phyloP scores from a whole-genome alignment of 2,113 vertebrate species.

The Turnix velox region DNA sequence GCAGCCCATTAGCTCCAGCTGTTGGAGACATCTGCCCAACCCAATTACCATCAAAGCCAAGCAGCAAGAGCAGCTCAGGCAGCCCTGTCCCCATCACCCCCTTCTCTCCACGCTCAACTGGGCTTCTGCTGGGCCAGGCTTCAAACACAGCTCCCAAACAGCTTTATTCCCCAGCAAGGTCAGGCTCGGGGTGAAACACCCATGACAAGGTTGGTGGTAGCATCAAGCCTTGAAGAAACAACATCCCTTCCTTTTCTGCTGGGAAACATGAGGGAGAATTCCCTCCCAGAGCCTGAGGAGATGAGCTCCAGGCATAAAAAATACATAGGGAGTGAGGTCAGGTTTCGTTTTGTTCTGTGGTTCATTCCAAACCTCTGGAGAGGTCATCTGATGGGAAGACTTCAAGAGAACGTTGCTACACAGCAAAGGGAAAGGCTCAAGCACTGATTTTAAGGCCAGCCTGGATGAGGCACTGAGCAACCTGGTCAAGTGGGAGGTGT shows the following conservation, averaged over 20 bases:
- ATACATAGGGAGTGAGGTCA: background rate
- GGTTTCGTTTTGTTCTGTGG: background rate
- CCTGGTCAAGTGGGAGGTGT: too few relatives aligned
- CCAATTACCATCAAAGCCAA: slow-evolving; percentile 76
- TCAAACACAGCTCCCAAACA: background rate
- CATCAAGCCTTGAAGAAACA: background rate
- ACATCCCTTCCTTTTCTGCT: background rate
- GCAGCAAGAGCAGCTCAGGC: background rate
- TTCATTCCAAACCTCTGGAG: background rate
- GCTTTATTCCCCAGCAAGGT: slow-evolving; percentile 32
- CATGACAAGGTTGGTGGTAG: background rate
- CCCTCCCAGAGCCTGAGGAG: background rate
- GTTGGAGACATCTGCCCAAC: slow-evolving; percentile 79
- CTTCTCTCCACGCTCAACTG: background rate
- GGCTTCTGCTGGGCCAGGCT: background rate
- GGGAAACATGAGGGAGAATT: background rate
- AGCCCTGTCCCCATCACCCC: background rate
- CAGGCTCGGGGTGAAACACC: background rate
- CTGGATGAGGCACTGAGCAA: too few relatives aligned
- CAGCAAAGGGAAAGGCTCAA: background rate
- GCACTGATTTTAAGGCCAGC: background rate
- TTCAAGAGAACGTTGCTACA: background rate
- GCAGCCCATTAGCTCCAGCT: slow-evolving; percentile 76
- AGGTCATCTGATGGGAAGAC: background rate
- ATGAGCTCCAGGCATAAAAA: slow-evolving; percentile 40